Evolutionary conservation across 2,888 invertebrate genomes (phyloP).

Genomic region (Thereva nobilitata): DNA sequence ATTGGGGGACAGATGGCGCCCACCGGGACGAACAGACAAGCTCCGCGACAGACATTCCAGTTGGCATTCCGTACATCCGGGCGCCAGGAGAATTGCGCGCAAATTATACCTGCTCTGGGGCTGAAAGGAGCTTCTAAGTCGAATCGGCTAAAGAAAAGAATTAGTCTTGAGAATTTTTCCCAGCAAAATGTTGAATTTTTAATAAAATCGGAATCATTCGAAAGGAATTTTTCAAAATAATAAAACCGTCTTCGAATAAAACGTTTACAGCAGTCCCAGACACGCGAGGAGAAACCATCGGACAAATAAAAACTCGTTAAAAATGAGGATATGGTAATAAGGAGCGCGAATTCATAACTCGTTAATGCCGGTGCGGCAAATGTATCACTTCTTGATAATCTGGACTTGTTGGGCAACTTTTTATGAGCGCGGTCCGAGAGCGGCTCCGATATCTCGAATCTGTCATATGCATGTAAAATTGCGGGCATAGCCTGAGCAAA

Average conservation of each 20-base stretch:
- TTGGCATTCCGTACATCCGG: constrained; percentile 16
- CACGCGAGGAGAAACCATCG: too few species aligned
- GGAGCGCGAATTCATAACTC: constrained; percentile 12
- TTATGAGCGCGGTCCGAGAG: constrained; percentile 3
- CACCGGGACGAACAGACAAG: constrained; percentile 7
- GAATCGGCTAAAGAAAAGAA: too few species aligned
- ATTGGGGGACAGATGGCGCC: constrained; percentile 33
- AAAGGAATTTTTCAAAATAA: too few species aligned
- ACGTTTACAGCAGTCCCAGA: too few species aligned
- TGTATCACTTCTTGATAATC: constrained; percentile 13
- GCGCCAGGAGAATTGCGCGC: constrained; percentile 26
- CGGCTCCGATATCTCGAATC: constrained; percentile 11
- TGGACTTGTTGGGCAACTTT: constrained; percentile 15
- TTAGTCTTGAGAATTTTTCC: too few species aligned
- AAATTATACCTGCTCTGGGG: not conserved
- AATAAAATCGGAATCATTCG: too few species aligned
- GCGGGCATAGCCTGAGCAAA: constrained; percentile 3
- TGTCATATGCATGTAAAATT: constrained; percentile 31
- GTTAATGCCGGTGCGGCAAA: not conserved
- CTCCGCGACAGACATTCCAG: constrained; percentile 22
- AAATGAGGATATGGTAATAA: too few species aligned
- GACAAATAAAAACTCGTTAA: too few species aligned
- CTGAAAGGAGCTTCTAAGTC: too few species aligned
- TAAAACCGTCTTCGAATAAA: too few species aligned
- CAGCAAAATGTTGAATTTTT: too few species aligned